Conservation (phyloP, 2,797 vertebrate species). For the Adrianichthys oophorus region DNA sequence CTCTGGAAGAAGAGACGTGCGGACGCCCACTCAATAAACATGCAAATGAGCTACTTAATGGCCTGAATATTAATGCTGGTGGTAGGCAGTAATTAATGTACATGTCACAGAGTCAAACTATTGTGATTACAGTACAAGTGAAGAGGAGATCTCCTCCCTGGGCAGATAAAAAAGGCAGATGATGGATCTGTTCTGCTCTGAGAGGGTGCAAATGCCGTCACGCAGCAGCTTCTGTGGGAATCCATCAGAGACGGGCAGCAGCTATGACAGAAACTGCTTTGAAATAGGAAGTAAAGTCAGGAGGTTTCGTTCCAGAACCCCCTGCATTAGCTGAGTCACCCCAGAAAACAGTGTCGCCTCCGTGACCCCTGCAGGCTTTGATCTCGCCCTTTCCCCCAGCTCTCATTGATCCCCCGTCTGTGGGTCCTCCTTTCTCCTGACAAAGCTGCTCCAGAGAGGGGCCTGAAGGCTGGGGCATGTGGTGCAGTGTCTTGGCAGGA, state of each 20-base stretch:
- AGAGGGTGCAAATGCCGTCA: neutral
- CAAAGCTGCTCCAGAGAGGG: constrained; percentile 48
- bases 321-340: constrained; percentile 21
- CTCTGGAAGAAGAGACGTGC: constrained; percentile 39
- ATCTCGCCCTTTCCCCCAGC: constrained; percentile 52
- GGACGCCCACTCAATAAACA: constrained; percentile 65
- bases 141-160: constrained; percentile 3
- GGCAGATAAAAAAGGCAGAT: neutral
- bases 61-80: constrained; percentile 61
- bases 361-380: constrained; percentile 56
- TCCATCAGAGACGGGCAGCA: no score
- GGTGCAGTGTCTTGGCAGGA: constrained; percentile 67
- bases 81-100: constrained; percentile 66
- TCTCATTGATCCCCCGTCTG: constrained; percentile 10
- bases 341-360: constrained; percentile 20
- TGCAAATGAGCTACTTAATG: constrained; percentile 71
- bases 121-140: constrained; percentile 56
- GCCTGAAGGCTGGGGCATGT: constrained; percentile 55
- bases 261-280: no score
- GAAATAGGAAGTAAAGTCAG: no score
- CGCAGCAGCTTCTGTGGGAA: neutral
- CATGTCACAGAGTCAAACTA: constrained; percentile 60
- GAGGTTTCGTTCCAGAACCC: neutral
- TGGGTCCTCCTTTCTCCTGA: neutral
- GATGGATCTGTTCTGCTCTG: neutral